Percentiles rank a stretch among this genome's conserved stretches.
phyloP scores from a whole-genome alignment of 92 coral and sea anemone species.

The Paramuricea clavata region DNA sequence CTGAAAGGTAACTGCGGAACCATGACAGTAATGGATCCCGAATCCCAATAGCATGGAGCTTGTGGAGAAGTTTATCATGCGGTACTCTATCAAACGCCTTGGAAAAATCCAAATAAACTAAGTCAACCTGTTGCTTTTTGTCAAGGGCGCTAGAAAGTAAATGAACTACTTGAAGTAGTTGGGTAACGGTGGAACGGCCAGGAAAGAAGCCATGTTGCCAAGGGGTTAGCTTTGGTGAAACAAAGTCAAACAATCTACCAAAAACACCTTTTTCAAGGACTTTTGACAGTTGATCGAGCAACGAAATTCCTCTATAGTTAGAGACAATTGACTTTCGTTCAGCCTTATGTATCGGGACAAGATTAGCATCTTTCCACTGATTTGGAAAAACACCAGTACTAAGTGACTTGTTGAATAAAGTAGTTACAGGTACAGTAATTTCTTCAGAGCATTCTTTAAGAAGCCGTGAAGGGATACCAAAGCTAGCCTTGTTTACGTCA shows the following conservation, averaged over 20 bases:
- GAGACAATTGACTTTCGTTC: not conserved
- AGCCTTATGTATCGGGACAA: not conserved
- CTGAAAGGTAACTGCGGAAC: conserved; percentile 48
- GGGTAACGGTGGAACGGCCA: not conserved
- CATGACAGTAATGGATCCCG: conserved; percentile 51
- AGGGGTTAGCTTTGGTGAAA: not conserved
- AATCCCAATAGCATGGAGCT: not conserved
- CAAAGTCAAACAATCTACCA: not conserved
- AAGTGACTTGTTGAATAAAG: not conserved
- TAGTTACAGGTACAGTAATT: not conserved
- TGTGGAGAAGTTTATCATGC: not conserved
- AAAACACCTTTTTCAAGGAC: not conserved
- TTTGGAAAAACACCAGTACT: not conserved
- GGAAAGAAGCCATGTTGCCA: not conserved
- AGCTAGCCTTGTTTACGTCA: not conserved
- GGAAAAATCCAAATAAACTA: not conserved
- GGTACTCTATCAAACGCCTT: not conserved
- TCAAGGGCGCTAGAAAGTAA: not conserved
- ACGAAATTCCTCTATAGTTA: not conserved
- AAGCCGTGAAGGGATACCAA: not conserved
- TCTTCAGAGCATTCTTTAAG: not conserved
- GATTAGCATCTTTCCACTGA: not conserved
- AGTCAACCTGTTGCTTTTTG: not conserved
- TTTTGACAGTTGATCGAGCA: not conserved
- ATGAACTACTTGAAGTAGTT: not conserved